phyloP scores from a whole-genome alignment of 2,113 vertebrate species.

The Ariopsis seemanni region DNA sequence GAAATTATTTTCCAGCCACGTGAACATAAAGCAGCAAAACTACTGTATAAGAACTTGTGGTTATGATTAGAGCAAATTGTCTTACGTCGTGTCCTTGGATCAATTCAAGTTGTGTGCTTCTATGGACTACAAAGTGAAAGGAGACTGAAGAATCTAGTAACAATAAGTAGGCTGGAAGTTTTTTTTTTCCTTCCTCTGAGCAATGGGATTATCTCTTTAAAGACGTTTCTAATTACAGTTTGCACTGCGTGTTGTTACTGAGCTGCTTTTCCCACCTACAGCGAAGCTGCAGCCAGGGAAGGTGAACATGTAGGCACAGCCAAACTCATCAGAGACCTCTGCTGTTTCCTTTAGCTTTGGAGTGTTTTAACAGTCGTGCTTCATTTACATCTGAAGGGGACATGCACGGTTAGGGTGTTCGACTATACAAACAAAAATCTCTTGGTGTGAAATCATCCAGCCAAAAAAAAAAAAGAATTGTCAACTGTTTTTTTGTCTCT shows the following conservation, averaged over 20 bases:
- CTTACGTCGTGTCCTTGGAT: neutral
- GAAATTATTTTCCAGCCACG: too few species aligned
- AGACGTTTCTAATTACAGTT: neutral
- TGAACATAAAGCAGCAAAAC: too few species aligned
- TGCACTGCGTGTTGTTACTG: neutral
- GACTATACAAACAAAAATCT: conserved; percentile 4
- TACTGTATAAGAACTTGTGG: neutral
- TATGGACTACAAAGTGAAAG: neutral
- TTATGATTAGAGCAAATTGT: neutral
- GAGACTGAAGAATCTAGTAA: neutral
- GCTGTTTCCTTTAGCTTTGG: conserved; percentile 21
- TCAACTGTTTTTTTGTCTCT: neutral
- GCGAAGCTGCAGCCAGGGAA: neutral
- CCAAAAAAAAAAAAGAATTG: neutral
- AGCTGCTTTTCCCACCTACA: conserved; percentile 9
- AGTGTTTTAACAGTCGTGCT: neutral
- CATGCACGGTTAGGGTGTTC: conserved; percentile 7
- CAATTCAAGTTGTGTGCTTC: neutral
- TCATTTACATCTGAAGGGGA: conserved; percentile 15
- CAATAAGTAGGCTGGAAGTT: neutral
- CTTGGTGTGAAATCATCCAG: neutral
- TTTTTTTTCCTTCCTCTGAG: neutral
- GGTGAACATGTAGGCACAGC: neutral
- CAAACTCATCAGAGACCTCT: conserved; percentile 37
- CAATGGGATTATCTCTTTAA: neutral